phyloP scores from a whole-genome alignment of 2,113 vertebrate genomes.

The Gnathonemus longibarbis region DNA sequence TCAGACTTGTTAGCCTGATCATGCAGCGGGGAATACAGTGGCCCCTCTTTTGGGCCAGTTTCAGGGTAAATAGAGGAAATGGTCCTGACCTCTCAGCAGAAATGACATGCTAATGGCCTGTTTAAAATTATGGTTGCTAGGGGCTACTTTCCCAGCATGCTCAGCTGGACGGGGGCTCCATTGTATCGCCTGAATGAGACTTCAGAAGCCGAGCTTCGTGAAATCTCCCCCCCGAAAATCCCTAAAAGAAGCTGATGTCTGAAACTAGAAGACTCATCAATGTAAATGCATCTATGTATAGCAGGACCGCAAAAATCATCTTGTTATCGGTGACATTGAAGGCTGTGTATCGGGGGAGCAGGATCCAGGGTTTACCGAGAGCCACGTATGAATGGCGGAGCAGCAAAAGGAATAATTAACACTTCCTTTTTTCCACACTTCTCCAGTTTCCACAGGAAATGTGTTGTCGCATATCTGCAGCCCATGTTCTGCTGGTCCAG shows the following conservation, averaged over 20 bases:
- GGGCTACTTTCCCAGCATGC: constrained; percentile 10
- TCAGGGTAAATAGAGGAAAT: constrained; percentile 6
- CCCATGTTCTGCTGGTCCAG: background rate
- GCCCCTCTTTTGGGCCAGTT: background rate
- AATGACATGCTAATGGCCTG: constrained; percentile 21
- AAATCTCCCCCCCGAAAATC: background rate
- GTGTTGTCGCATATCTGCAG: background rate
- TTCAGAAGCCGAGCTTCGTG: background rate
- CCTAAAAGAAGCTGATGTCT: background rate
- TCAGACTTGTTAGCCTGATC: background rate
- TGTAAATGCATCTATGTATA: background rate
- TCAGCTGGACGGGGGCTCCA: background rate
- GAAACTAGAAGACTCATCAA: background rate
- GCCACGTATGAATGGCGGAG: background rate
- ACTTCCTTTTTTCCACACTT: background rate
- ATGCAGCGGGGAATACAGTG: background rate
- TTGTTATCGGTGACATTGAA: background rate
- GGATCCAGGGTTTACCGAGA: background rate
- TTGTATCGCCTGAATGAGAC: background rate
- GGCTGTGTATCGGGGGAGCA: background rate
- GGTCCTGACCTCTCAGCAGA: background rate
- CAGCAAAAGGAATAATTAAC: background rate
- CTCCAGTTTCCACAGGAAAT: background rate
- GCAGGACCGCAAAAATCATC: background rate
- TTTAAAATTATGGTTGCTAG: constrained; percentile 14